Percentiles rank a stretch among this genome's conserved stretches.
phyloP scores from a whole-genome alignment of 2,797 vertebrate genomes.

The Trachops cirrhosus region DNA sequence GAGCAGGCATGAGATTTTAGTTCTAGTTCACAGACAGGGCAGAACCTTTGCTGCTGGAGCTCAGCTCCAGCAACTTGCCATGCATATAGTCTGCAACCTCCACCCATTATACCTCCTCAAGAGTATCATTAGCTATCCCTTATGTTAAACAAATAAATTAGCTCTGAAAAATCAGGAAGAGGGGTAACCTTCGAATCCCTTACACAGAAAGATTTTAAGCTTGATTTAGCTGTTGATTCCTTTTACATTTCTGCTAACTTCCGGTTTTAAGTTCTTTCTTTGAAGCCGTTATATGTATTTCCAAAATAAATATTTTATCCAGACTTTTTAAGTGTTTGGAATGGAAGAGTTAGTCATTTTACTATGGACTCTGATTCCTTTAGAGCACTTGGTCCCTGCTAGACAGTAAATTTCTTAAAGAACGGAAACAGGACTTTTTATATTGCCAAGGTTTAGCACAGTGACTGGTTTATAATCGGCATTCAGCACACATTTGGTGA shows the following conservation, averaged over 20 bases:
- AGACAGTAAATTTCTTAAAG: background rate
- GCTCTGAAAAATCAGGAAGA: background rate
- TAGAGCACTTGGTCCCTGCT: background rate
- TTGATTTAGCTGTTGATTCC: background rate
- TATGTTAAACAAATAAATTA: background rate
- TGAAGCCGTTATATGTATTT: background rate
- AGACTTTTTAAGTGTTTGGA: constrained; percentile 3
- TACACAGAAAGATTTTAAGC: background rate
- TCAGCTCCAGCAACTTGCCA: background rate
- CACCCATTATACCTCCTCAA: background rate
- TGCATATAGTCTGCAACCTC: background rate
- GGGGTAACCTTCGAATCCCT: background rate
- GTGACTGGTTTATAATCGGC: background rate
- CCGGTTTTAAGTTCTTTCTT: background rate
- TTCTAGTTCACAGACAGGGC: background rate
- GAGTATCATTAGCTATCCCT: background rate
- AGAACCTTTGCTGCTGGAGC: background rate
- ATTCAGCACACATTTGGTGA: background rate
- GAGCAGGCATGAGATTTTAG: background rate
- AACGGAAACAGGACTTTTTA: background rate
- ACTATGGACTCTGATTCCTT: background rate
- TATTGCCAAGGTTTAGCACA: background rate
- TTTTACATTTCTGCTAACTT: background rate
- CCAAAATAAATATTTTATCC: constrained; percentile 16
- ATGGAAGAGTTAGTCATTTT: background rate